Percentiles rank a stretch among this genome's conserved stretches.
phyloP scores from a whole-genome alignment of 2,797 vertebrate species.

The Rhincodon typus region DNA sequence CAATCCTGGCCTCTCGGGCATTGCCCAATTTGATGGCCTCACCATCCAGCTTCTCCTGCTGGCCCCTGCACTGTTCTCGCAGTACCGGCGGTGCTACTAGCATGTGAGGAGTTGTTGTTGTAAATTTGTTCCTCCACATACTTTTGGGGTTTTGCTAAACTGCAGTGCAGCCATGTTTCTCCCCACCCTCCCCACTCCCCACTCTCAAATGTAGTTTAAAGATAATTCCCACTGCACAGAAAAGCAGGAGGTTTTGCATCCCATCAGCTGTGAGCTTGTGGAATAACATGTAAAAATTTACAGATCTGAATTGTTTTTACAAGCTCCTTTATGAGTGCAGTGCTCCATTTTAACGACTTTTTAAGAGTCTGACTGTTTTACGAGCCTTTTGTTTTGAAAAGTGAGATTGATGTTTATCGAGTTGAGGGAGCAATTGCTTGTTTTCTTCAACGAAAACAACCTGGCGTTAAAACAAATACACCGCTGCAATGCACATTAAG shows the following conservation, averaged over 20 bases:
- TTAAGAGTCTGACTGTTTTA: not conserved
- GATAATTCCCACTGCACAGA: not conserved
- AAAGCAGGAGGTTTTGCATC: not conserved
- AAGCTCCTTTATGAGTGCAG: not conserved
- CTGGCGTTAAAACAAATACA: not conserved
- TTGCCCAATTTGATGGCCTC: too few relatives aligned
- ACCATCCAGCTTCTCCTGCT: too few relatives aligned
- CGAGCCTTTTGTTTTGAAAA: not conserved
- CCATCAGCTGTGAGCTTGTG: not conserved
- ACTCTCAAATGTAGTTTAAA: not conserved
- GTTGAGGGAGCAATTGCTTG: not conserved
- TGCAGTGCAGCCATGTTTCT: not conserved
- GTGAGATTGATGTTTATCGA: slow-evolving; percentile 18
- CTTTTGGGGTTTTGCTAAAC: not conserved
- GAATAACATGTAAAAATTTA: not conserved
- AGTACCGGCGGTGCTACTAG: too few relatives aligned
- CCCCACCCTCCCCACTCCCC: not conserved
- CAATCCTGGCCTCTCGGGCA: too few relatives aligned
- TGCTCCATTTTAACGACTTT: slow-evolving; percentile 4
- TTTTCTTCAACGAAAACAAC: not conserved
- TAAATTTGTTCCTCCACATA: not conserved
- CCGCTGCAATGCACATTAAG: not conserved
- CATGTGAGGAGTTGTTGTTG: too few relatives aligned
- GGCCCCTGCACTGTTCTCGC: too few relatives aligned
- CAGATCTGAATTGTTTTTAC: not conserved